These are phyloP conservation scores for Poecilia latipinna DNA, from an alignment of 2,113 vertebrate genomes.

Conservation along the genomic window DNA sequence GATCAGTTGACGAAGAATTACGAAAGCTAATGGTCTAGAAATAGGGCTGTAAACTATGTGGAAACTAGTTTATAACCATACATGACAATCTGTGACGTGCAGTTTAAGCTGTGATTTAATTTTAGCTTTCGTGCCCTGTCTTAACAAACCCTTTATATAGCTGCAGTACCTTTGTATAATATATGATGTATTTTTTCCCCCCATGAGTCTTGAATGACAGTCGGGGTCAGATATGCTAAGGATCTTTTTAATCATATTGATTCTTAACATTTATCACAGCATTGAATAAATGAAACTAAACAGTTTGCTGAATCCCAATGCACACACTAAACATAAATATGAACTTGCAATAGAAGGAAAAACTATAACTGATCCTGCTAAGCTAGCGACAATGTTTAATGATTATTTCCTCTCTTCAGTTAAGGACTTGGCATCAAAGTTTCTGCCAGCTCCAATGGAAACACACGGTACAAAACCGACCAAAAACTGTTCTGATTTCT, in stretches of 20 bases:
- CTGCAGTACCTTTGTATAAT: too few species aligned
- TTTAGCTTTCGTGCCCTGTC: neutral
- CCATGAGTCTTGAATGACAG: neutral
- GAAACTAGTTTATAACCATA: neutral
- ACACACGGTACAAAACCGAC: too few species aligned
- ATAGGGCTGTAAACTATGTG: neutral
- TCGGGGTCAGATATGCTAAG: neutral
- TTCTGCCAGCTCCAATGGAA: too few species aligned
- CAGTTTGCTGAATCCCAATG: too few species aligned
- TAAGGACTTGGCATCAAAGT: too few species aligned
- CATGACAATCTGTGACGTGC: conserved; percentile 6
- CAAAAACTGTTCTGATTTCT: too few species aligned
- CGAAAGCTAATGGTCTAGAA: neutral
- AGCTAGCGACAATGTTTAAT: too few species aligned
- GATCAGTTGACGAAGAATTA: neutral
- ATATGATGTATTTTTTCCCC: too few species aligned
- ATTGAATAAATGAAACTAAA: neutral
- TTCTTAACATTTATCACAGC: neutral
- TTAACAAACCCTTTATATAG: neutral
- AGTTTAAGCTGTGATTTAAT: conserved; percentile 1
- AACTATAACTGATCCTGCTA: too few species aligned
- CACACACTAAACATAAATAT: too few species aligned
- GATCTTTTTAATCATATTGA: neutral
- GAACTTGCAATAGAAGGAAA: too few species aligned
- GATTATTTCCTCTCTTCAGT: too few species aligned